These are phyloP conservation scores for Eristalinus aeneus DNA, from an alignment of 2,888 invertebrate species.

Conservation along the genomic window DNA sequence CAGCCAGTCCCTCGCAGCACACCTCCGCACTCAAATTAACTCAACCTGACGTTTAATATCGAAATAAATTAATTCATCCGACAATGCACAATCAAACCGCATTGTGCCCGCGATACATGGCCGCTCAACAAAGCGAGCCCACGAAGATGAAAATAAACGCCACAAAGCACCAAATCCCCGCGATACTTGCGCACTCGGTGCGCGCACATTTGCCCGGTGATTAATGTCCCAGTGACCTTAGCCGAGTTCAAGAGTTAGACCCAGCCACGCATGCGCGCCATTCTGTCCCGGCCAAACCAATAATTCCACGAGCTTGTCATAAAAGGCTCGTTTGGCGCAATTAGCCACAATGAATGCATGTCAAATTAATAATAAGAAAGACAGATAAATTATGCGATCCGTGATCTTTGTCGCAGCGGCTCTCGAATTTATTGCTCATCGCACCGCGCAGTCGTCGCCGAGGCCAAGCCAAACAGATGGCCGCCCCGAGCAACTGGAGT, in stretches of 20 bases:
- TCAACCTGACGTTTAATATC: constrained; percentile 46
- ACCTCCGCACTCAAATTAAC: constrained; percentile 39
- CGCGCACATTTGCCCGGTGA: constrained; percentile 58
- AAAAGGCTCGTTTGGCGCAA: constrained; percentile 78
- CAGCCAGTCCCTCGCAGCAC: neutral
- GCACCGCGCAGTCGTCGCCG: constrained; percentile 1
- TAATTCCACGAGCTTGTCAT: constrained; percentile 71
- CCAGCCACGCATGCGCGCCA: constrained; percentile 44
- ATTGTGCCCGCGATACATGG: constrained; percentile 6
- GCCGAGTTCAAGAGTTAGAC: constrained; percentile 38
- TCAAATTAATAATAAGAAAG: constrained; percentile 78
- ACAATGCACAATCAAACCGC: constrained; percentile 58
- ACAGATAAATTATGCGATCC: constrained; percentile 71
- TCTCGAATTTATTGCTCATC: constrained; percentile 62
- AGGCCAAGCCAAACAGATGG: constrained; percentile 53
- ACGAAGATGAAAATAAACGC: neutral
- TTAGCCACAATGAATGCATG: constrained; percentile 80
- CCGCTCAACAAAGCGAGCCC: neutral
- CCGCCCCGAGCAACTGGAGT: constrained; percentile 60
- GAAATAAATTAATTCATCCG: constrained; percentile 62
- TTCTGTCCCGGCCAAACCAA: constrained; percentile 35
- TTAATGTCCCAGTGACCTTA: constrained; percentile 61
- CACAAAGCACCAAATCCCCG: neutral
- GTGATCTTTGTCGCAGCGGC: constrained; percentile 61
- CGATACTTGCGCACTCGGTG: constrained; percentile 9